These are phyloP conservation scores for Xenopus borealis DNA, from an alignment of 2,113 vertebrate species.

Conservation along the genomic window DNA sequence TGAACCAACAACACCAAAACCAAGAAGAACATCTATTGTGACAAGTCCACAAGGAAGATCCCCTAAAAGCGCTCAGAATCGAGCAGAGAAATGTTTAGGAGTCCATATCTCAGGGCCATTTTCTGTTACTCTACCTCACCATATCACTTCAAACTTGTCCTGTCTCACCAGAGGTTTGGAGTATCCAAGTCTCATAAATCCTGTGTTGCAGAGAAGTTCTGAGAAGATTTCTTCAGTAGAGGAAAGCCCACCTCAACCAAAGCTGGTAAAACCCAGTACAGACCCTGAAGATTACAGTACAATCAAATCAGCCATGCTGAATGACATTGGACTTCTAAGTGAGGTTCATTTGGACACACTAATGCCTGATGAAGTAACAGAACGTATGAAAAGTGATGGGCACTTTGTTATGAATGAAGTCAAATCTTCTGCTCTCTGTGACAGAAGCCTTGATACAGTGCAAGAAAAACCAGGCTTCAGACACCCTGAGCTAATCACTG, in stretches of 20 bases:
- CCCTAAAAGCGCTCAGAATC: conserved; percentile 57
- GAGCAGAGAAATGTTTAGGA: conserved; percentile 72
- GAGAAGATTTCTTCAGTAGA: neutral
- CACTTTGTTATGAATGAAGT: no score
- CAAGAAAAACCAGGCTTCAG: no score
- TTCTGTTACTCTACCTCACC: conserved; percentile 81
- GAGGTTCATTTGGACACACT: no score
- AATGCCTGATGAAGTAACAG: no score
- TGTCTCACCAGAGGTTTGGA: conserved; percentile 67
- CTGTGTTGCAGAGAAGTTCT: neutral
- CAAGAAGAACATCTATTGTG: conserved; percentile 19
- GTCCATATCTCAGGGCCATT: conserved; percentile 90
- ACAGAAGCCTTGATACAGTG: no score
- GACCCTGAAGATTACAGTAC: neutral
- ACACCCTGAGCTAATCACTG: no score
- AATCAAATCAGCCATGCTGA: neutral
- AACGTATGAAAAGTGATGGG: no score
- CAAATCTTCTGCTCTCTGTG: no score
- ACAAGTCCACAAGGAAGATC: conserved; percentile 47
- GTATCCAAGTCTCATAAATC: conserved; percentile 50
- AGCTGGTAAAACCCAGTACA: no score
- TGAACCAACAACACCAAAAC: conserved; percentile 61
- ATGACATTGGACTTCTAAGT: neutral
- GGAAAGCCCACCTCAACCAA: neutral
- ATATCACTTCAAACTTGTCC: conserved; percentile 80